Conservation (phyloP, 2,113 vertebrate species). For the Prunella fulvescens region DNA sequence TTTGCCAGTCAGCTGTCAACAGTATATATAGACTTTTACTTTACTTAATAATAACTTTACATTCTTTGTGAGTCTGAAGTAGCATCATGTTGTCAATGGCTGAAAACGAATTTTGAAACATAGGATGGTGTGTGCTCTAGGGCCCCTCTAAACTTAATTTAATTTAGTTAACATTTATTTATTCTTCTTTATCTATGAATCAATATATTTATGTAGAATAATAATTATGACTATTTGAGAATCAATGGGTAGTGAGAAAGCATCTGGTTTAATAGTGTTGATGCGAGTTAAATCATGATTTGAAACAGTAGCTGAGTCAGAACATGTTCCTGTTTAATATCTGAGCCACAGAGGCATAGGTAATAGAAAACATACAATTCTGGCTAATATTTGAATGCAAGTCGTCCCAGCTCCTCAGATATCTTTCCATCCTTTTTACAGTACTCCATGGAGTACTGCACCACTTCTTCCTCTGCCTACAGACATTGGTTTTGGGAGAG, state of each 20-base stretch:
- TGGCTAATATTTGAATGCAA: neutral
- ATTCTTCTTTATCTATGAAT: neutral
- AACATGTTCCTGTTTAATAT: neutral
- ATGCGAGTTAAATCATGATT: neutral
- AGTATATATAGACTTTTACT: neutral
- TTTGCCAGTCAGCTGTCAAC: neutral
- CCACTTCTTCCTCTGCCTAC: neutral
- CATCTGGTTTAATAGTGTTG: neutral
- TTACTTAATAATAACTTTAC: neutral
- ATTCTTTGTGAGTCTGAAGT: neutral
- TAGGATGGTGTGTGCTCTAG: neutral
- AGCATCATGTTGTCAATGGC: neutral
- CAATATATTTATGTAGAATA: neutral
- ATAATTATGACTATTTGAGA: neutral
- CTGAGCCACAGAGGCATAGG: neutral
- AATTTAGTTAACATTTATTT: neutral
- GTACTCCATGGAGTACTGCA: neutral
- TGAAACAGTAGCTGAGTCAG: neutral
- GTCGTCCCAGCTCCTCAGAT: neutral
- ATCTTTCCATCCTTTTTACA: neutral
- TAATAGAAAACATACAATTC: neutral
- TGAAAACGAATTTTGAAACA: neutral
- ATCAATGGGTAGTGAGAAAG: neutral
- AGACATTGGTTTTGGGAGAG: neutral
- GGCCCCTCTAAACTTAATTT: neutral